A percentile compares a stretch with the other conserved stretches of the same genome.
Conservation (phyloP, 2,797 vertebrate species). For the Margarornis squamiger region DNA sequence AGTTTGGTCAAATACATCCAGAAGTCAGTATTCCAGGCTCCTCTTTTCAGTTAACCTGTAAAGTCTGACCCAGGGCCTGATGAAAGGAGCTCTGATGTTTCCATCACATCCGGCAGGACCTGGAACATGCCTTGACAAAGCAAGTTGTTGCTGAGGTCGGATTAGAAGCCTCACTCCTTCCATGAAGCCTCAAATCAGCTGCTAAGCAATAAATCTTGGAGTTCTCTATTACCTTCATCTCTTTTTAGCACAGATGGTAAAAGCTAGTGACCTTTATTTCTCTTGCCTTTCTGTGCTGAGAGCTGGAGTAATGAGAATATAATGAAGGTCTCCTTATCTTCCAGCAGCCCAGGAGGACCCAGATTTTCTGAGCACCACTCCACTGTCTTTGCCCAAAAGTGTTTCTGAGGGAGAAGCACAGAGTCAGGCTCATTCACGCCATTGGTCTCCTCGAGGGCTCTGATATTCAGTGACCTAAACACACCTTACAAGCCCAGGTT, state of each 20-base stretch:
- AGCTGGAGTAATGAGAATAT: constrained; percentile 38
- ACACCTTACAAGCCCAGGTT: constrained; percentile 44
- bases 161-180: constrained; percentile 2
- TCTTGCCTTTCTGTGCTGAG: constrained; percentile 39
- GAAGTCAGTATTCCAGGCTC: neutral
- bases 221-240: constrained; percentile 53
- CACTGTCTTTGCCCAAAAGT: constrained; percentile 57
- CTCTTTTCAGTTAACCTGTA: neutral
- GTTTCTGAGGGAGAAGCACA: constrained; percentile 70
- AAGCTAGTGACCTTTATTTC: constrained; percentile 44
- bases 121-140: neutral
- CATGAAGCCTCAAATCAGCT: constrained; percentile 36
- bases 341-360: constrained; percentile 47
- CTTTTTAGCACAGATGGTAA: constrained; percentile 48
- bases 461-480: constrained; percentile 64
- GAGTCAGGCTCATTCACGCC: constrained; percentile 63
- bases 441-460: constrained; percentile 60
- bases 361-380: constrained; percentile 23
- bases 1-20: neutral
- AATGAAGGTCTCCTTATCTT: constrained; percentile 71
- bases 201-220: constrained; percentile 54
- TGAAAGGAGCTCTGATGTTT: neutral
- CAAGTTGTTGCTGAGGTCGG: neutral
- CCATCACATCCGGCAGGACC: neutral
- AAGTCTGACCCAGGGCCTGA: neutral